Percentiles rank a stretch among this genome's conserved stretches.
Evolutionary conservation across 2,797 vertebrate species (phyloP).

Genomic region (Pygocentrus nattereri): DNA sequence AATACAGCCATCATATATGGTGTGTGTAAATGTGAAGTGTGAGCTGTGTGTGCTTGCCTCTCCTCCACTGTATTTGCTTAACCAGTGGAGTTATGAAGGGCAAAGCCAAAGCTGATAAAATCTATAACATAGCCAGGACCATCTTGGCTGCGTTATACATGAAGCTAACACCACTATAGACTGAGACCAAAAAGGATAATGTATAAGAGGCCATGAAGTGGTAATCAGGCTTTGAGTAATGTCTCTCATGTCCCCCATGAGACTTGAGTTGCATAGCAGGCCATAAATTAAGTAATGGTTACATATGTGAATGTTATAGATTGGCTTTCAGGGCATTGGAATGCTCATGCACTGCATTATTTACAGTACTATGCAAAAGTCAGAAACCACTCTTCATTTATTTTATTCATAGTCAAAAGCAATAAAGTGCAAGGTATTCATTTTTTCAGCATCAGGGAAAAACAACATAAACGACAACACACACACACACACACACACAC

Average conservation of each 20-base stretch:
- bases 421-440: too few relatives aligned
- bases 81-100: constrained; percentile 36
- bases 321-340: background rate
- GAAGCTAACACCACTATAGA: constrained; percentile 8
- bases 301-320: background rate
- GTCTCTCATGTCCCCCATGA: background rate
- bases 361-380: background rate
- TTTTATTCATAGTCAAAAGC: too few relatives aligned
- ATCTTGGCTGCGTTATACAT: constrained; percentile 27
- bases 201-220: constrained; percentile 1
- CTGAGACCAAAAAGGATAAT: background rate
- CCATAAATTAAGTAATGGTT: background rate
- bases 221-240: constrained; percentile 23
- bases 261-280: background rate
- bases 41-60: constrained; percentile 43
- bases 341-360: background rate
- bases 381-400: too few relatives aligned
- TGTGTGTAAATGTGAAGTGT: constrained; percentile 39
- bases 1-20: constrained; percentile 25
- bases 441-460: too few relatives aligned
- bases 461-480: too few relatives aligned
- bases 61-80: constrained; percentile 46
- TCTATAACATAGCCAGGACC: constrained; percentile 37
- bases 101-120: constrained; percentile 53
- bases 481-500: too few relatives aligned